Evolutionary conservation across 2,113 vertebrate genomes (phyloP).

Genomic region (Ancistrus triradiatus): DNA sequence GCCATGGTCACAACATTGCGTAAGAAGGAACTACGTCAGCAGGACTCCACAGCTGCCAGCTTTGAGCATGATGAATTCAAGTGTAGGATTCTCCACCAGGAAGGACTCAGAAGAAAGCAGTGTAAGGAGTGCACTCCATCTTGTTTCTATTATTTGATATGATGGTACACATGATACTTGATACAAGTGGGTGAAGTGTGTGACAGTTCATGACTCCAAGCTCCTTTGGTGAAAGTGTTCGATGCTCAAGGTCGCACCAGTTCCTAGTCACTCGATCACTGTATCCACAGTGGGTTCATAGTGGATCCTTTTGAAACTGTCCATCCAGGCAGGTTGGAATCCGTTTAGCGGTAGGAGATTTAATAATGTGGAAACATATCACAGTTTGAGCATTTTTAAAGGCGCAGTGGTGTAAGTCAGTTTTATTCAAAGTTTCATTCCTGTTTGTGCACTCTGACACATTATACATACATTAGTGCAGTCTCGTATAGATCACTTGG

Average conservation of each 20-base stretch:
- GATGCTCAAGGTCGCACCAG: background rate
- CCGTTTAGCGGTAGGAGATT: conserved; percentile 36
- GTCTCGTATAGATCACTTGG: no score
- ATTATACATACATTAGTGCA: no score
- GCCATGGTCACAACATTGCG: conserved; percentile 25
- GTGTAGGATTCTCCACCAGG: conserved; percentile 17
- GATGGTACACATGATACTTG: background rate
- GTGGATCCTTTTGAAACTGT: background rate
- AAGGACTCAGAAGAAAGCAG: conserved; percentile 7
- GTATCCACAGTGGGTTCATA: conserved; percentile 4
- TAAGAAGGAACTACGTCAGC: conserved; percentile 23
- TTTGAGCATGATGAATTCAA: conserved; percentile 18
- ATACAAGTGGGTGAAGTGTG: no score
- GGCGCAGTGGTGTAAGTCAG: conserved; percentile 25
- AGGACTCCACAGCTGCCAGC: conserved; percentile 22
- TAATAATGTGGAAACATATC: conserved; percentile 35
- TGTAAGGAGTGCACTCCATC: conserved; percentile 9
- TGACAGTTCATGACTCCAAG: background rate
- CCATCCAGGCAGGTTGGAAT: background rate
- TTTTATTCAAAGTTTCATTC: background rate
- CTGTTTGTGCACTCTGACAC: background rate
- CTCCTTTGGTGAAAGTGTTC: background rate
- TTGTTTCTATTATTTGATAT: background rate
- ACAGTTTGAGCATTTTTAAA: conserved; percentile 37
- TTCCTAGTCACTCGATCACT: background rate